A percentile compares a stretch with the other conserved stretches of the same genome.
Evolutionary conservation across 2,797 vertebrate genomes (phyloP).

Genomic region (Siniperca undulata): DNA sequence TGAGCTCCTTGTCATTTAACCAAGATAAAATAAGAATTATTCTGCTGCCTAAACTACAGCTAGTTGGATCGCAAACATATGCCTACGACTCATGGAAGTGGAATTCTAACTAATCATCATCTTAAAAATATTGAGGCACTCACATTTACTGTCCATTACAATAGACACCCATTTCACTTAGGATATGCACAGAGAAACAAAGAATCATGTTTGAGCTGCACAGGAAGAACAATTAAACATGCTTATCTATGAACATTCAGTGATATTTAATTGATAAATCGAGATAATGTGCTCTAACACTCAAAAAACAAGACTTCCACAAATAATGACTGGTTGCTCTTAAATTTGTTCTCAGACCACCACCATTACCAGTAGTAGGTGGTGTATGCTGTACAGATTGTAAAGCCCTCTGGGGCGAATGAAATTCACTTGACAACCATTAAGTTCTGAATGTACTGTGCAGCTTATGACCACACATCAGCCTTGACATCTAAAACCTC

Average conservation of each 20-base stretch:
- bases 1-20: background rate
- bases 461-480: background rate
- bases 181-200: background rate
- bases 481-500: background rate
- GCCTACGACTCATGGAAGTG: background rate
- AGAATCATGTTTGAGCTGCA: background rate
- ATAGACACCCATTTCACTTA: background rate
- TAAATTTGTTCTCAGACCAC: background rate
- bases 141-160: constrained; percentile 4
- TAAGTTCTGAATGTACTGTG: background rate
- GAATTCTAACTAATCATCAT: constrained; percentile 1
- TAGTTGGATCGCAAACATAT: background rate
- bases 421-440: constrained; percentile 4
- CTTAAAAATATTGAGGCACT: constrained; percentile 28
- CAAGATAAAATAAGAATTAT: background rate
- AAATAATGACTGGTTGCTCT: background rate
- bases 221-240: background rate
- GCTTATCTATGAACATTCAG: background rate
- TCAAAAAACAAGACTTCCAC: background rate
- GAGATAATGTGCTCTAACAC: background rate
- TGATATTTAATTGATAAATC: background rate
- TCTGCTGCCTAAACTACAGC: constrained; percentile 1
- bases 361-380: background rate
- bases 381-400: background rate
- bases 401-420: background rate